A percentile compares a stretch with the other conserved stretches of the same genome.
phyloP scores from a whole-genome alignment of 2,888 invertebrate genomes.

The Pilophorus perplexus region DNA sequence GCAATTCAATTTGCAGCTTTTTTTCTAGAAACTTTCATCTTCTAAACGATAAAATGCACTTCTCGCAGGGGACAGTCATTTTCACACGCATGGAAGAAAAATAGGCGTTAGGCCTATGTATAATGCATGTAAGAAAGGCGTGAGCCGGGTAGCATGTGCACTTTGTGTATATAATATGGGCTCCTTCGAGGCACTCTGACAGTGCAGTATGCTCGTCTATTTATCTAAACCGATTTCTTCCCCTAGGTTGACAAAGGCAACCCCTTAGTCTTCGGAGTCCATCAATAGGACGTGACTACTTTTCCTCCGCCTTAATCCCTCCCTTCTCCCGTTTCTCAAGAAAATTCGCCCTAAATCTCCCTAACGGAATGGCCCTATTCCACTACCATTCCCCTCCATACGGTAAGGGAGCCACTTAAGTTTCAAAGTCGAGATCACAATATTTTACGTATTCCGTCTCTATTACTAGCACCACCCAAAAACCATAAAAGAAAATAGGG shows the following conservation, averaged over 20 bases:
- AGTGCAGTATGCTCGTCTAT: conserved; percentile 32
- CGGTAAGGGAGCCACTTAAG: not conserved
- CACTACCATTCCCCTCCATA: too few species aligned
- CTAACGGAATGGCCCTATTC: too few species aligned
- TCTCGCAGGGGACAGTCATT: too few species aligned
- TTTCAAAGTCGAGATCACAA: not conserved
- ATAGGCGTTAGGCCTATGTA: conserved; percentile 6
- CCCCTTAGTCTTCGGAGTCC: conserved; percentile 25
- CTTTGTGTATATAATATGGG: too few species aligned
- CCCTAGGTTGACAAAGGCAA: not conserved
- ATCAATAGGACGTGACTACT: conserved; percentile 41
- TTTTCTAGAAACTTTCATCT: too few species aligned
- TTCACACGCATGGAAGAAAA: not conserved
- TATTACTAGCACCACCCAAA: not conserved
- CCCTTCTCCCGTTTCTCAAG: too few species aligned
- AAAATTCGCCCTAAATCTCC: too few species aligned
- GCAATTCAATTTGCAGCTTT: too few species aligned
- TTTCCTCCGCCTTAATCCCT: conserved; percentile 5
- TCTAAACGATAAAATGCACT: too few species aligned
- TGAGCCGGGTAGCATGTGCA: conserved; percentile 21
- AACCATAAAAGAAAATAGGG: too few species aligned
- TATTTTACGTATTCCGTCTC: not conserved
- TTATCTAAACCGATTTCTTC: conserved; percentile 18
- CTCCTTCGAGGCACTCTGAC: not conserved
- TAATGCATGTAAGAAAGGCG: conserved; percentile 33